Base-by-base conservation (phyloP, 2,888 invertebrate species). In the Lasioglossum leucozonium region DNA sequence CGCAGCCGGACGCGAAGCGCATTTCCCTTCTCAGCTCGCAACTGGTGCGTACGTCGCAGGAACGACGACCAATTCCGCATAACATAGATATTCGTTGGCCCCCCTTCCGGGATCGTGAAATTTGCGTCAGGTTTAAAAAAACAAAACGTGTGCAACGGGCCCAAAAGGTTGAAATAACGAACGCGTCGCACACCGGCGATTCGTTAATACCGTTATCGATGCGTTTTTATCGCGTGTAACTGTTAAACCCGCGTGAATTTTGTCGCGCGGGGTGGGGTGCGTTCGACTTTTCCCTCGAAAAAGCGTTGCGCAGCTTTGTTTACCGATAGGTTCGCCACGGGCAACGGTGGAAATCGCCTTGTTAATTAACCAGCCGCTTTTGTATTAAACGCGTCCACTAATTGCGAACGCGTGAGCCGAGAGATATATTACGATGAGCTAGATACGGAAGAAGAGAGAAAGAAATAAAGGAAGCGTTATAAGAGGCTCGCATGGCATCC, bases 331-430 rank as follows among this genome's bases (percentile, higher is more conserved):
- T 65, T 42, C 67, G 58, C 72, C 72, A n/a, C 47, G 62, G 67
- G 22, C 65, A 34, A 34, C 77, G 78, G 71, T 86, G 86, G 89
- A 88, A 84, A 89, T 81, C 81, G 67, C 58, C 79, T 79, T 77
- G 86, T 87, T 91, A 92, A 92, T 92, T 92, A 92, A 87, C 79
- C 80, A 65, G 69, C 76, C 44, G 74, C 84, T 81, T 65, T 86
- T 84, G 89, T 87, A 85, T 86, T 85, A 87, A 85, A 85, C 85
- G 87, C 90, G 86, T 88, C 89, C 88, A 84, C 91, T 93, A 93
- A 93, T 93, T 93, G 91, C 91, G 83, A 86, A 91, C 89, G 91
- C 92, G 91, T 89, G 89, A 90, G 92, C 79, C 83, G 82, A 90
- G 90, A 90, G 91, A 90, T 89, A 91, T 89, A 91, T 89, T 83